Evolutionary conservation across 2,113 vertebrate species (phyloP).

Genomic region (Carettochelys insculpta): DNA sequence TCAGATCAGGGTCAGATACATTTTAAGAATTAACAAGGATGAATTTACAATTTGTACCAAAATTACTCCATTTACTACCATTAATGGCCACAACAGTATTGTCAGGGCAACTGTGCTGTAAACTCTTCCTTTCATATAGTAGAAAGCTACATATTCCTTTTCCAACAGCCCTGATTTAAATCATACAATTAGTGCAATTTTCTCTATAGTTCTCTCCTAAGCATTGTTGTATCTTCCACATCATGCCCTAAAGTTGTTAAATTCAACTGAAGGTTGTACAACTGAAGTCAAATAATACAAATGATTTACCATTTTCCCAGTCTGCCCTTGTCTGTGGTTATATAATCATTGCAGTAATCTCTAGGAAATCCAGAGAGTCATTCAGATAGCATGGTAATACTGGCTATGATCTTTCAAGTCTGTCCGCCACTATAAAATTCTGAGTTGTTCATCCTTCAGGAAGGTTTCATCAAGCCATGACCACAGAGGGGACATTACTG

Average conservation of each 20-base stretch:
- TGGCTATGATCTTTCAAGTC: conserved; percentile 42
- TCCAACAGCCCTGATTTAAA: neutral
- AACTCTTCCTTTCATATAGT: neutral
- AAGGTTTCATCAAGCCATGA: conserved; percentile 28
- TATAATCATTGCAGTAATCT: conserved; percentile 65
- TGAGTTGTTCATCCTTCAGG: conserved; percentile 37
- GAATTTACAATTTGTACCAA: neutral
- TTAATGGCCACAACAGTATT: neutral
- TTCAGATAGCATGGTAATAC: conserved; percentile 46
- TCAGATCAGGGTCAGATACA: neutral
- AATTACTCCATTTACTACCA: neutral
- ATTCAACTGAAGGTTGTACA: neutral
- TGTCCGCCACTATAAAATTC: conserved; percentile 5
- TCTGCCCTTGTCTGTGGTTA: conserved; percentile 36
- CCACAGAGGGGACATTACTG: conserved; percentile 36
- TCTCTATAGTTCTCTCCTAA: neutral
- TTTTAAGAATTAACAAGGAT: neutral
- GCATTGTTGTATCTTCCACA: conserved; percentile 2
- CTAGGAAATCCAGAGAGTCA: conserved; percentile 44
- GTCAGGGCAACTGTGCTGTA: neutral
- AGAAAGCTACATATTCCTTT: neutral
- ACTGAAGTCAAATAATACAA: conserved; percentile 29
- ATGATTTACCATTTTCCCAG: conserved; percentile 54
- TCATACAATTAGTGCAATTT: neutral
- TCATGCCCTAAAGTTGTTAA: neutral